Percentiles rank a stretch among this genome's conserved stretches.
These are phyloP conservation scores for Ceryle rudis DNA, from an alignment of 2,797 vertebrate genomes.

Conservation along the genomic window DNA sequence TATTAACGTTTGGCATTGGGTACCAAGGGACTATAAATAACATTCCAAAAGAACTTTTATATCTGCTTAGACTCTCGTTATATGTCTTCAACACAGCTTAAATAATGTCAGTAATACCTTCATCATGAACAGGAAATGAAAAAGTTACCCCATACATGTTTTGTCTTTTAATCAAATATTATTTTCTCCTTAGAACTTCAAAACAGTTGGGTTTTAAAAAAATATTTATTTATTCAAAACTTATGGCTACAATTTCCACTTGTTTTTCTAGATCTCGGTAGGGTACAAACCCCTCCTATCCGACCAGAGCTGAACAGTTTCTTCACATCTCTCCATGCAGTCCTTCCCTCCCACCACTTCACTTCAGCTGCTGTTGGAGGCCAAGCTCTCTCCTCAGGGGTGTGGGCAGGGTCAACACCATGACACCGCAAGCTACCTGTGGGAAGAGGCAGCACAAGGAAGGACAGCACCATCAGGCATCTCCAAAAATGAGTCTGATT, in stretches of 20 bases:
- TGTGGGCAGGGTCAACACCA: fast-evolving
- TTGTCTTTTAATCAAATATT: constrained; percentile 78
- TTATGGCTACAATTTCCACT: constrained; percentile 70
- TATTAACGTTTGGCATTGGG: constrained; percentile 71
- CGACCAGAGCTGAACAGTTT: constrained; percentile 50
- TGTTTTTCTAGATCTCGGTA: constrained; percentile 70
- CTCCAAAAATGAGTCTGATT: background rate
- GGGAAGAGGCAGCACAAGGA: background rate
- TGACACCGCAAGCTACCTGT: background rate
- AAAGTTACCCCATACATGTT: constrained; percentile 73
- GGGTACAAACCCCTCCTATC: constrained; percentile 17
- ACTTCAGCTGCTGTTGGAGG: background rate
- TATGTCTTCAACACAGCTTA: constrained; percentile 66
- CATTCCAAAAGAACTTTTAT: constrained; percentile 71
- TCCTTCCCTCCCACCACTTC: background rate
- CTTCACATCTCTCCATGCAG: background rate
- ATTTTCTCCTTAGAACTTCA: constrained; percentile 67
- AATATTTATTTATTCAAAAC: constrained; percentile 72
- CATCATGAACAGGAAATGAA: constrained; percentile 80
- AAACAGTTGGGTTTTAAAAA: background rate
- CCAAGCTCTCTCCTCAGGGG: background rate
- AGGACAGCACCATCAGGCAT: background rate
- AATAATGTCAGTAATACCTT: constrained; percentile 72
- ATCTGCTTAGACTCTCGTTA: constrained; percentile 72
- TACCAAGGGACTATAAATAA: constrained; percentile 78